Evolutionary conservation across 2,797 vertebrate genomes (phyloP).

Genomic region (Sparidentex hasta): DNA sequence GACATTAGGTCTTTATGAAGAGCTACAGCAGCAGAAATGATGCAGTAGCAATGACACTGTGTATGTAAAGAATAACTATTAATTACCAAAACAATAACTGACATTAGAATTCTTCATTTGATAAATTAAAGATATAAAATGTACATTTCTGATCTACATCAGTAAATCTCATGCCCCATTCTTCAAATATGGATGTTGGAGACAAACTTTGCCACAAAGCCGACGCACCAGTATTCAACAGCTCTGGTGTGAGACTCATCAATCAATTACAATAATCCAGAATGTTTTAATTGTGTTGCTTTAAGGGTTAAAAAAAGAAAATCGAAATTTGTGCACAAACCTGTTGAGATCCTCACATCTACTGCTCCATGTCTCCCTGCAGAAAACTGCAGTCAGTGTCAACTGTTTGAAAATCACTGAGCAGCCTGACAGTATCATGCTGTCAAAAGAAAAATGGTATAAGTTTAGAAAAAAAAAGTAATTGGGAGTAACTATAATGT

Average conservation of each 20-base stretch:
- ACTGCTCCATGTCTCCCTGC: constrained; percentile 12
- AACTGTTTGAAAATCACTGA: constrained; percentile 9
- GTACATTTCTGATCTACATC: no score
- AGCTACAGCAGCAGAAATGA: neutral
- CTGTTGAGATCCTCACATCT: neutral
- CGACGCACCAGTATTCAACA: no score
- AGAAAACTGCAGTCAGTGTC: neutral
- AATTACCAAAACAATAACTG: neutral
- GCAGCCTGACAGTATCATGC: constrained; percentile 31
- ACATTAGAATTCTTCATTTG: neutral
- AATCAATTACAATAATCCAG: no score
- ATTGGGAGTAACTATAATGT: neutral
- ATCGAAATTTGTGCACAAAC: constrained; percentile 13
- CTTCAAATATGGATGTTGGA: no score
- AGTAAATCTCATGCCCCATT: no score
- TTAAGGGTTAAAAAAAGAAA: no score
- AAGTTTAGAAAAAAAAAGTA: neutral
- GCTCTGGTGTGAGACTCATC: no score
- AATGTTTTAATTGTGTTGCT: no score
- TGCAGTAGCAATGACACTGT: neutral
- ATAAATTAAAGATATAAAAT: neutral
- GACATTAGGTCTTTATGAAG: neutral
- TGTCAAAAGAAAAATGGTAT: constrained; percentile 9
- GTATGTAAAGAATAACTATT: neutral
- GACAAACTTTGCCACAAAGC: no score